Percentiles rank a stretch among this genome's conserved stretches.
These are phyloP conservation scores for Timema cristinae DNA, from an alignment of 2,888 invertebrate genomes.

Conservation along the genomic window DNA sequence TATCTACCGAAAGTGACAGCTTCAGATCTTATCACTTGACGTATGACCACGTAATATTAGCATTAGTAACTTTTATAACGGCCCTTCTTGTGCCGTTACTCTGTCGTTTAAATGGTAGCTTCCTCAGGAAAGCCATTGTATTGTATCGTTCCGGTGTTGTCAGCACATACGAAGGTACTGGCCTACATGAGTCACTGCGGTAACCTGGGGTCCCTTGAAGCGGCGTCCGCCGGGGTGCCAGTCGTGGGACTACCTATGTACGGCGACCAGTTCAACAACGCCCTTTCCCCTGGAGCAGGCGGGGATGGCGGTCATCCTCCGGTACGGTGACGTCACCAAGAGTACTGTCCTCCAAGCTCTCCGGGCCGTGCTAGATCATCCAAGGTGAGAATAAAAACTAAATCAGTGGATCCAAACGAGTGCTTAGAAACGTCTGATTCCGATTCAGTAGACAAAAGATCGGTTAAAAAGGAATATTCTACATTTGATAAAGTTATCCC, in stretches of 20 bases:
- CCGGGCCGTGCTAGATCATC: constrained; percentile 31
- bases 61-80: too few species aligned
- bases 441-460: too few species aligned
- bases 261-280: constrained; percentile 62
- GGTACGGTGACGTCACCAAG: constrained; percentile 51
- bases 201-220: constrained; percentile 64
- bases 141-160: neutral
- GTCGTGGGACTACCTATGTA: constrained; percentile 62
- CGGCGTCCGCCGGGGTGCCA: constrained; percentile 61
- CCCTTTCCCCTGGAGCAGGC: constrained; percentile 51
- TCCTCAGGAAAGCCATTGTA: too few species aligned
- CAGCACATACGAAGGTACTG: constrained; percentile 63
- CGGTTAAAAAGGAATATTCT: too few species aligned
- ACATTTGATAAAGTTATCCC: too few species aligned
- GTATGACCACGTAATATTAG: too few species aligned
- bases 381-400: constrained; percentile 28
- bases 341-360: constrained; percentile 50
- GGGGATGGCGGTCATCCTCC: constrained; percentile 53
- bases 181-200: constrained; percentile 72
- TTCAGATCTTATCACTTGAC: too few species aligned
- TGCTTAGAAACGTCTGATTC: too few species aligned
- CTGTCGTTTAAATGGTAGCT: too few species aligned
- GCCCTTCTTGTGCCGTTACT: too few species aligned
- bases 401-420: too few species aligned
- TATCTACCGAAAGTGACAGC: too few species aligned